Conservation (phyloP, 2,888 invertebrate genomes). For the Pemphredon lugubris region DNA sequence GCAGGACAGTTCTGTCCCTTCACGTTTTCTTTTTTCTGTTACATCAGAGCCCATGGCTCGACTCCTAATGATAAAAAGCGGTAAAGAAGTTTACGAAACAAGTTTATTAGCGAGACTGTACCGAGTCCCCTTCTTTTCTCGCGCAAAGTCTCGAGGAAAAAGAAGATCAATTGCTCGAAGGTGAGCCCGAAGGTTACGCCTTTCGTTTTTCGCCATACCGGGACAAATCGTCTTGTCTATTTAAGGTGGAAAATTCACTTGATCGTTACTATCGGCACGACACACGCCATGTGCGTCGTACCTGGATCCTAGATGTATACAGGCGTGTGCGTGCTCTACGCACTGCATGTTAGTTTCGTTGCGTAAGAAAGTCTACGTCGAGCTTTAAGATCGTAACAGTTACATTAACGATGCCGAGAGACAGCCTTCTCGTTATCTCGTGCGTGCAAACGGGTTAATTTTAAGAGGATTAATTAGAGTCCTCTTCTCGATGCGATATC, state of each 20-base stretch:
- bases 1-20: too few relatives aligned
- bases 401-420: conserved; percentile 58
- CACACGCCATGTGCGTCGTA: conserved; percentile 38
- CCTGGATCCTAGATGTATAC: conserved; percentile 30
- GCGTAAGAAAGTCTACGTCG: conserved; percentile 32
- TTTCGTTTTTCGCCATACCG: conserved; percentile 67
- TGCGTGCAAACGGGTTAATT: conserved; percentile 5
- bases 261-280: conserved; percentile 55
- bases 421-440: conserved; percentile 46
- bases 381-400: conserved; percentile 60
- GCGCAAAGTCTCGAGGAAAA: conserved; percentile 43
- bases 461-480: conserved; percentile 40
- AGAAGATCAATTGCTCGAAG: conserved; percentile 63
- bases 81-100: conserved; percentile 17
- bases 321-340: background rate
- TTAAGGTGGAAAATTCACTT: conserved; percentile 74
- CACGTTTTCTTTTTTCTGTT: too few relatives aligned
- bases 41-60: too few relatives aligned
- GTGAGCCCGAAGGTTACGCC: conserved; percentile 67
- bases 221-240: conserved; percentile 71
- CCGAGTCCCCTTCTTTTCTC: conserved; percentile 4
- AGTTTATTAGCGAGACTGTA: conserved; percentile 24
- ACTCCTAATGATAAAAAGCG: too few relatives aligned
- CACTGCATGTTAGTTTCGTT: conserved; percentile 14
- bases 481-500: conserved; percentile 29